Evolutionary conservation across 37 sponge, comb jelly and placozoan species (phyloP), one percentile per base, ranked within the genome.

Genomic region (Tethya wilhelma): DNA sequence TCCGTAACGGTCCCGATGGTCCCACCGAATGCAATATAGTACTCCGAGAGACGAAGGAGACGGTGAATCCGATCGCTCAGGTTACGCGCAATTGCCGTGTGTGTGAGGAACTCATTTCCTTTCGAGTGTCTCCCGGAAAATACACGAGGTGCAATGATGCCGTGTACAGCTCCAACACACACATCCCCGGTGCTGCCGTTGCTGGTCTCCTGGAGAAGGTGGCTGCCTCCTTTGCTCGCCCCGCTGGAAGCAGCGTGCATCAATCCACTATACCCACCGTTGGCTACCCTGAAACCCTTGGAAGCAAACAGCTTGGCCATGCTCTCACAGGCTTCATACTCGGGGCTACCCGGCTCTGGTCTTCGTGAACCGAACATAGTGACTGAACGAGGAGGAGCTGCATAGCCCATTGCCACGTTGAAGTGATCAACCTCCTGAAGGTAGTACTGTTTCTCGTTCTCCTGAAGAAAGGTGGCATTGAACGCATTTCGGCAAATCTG

Each of bases 231-330:
- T 3, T 81, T 83, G 0, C 36, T 46, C 6, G 79, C 90, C 25
- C 95, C 95, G 1, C 44, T 28, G 29, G 88, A 71, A 4, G 82
- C 71, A 19, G 91, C 95, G 64, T 80, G 78, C 95, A 94, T 94
- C 59, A 87, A 57, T 25, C 95, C 95, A 45, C 55, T 44, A 59
- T 90, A 90, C 0, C 91, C 95, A 42, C 95, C 95, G 43, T 59
- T 82, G 0, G 87, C 64, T 22, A 94, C 79, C 19, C 25, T 62
- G 63, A 74, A 94, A 25, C 95, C 95, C 26, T 43, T 33, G 1
- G 88, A 80, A 14, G 79, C 85, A 62, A 90, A 75, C 38, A 80
- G 40, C 76, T 71, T 63, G 0, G 80, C 82, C 22, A 80, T 44
- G 14, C 77, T 58, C 39, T 28, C 31, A 56, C 84, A 83, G 28